Percentiles rank a stretch among this genome's conserved stretches.
phyloP scores from a whole-genome alignment of 2,797 vertebrate genomes.

The Vespertilio murinus region DNA sequence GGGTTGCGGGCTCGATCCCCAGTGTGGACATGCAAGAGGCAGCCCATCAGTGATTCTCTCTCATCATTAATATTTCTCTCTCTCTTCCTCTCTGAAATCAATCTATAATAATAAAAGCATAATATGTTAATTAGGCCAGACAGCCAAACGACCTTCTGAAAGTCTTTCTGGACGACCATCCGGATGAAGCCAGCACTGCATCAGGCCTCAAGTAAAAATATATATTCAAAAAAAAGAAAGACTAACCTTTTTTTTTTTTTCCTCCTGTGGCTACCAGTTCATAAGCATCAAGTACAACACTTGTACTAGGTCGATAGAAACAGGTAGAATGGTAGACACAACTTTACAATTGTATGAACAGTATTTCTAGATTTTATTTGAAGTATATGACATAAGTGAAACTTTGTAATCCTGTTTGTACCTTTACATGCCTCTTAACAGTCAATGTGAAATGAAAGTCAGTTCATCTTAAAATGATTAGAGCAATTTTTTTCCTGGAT shows the following conservation, averaged over 20 bases:
- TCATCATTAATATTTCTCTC: too few relatives aligned
- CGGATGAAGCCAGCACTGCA: too few relatives aligned
- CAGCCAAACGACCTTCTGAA: too few relatives aligned
- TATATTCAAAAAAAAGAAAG: neutral
- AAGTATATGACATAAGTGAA: neutral
- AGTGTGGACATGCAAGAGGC: too few relatives aligned
- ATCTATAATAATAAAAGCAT: too few relatives aligned
- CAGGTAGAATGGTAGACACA: neutral
- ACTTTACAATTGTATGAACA: neutral
- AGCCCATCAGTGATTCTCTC: too few relatives aligned
- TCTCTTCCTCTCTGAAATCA: too few relatives aligned
- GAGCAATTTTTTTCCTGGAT: neutral
- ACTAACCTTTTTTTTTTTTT: neutral
- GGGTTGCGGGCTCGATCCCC: too few relatives aligned
- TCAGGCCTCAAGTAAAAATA: too few relatives aligned
- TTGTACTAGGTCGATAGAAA: neutral
- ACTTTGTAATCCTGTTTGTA: neutral
- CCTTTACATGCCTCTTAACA: neutral
- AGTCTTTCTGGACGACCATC: too few relatives aligned
- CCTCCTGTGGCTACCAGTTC: neutral
- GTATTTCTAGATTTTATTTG: neutral
- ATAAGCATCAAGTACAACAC: neutral
- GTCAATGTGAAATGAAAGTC: constrained; percentile 10
- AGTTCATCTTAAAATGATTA: constrained; percentile 34
- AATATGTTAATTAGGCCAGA: too few relatives aligned